Conservation (phyloP, 1,140 invertebrate genomes). For the Drosophila ananassae region DNA sequence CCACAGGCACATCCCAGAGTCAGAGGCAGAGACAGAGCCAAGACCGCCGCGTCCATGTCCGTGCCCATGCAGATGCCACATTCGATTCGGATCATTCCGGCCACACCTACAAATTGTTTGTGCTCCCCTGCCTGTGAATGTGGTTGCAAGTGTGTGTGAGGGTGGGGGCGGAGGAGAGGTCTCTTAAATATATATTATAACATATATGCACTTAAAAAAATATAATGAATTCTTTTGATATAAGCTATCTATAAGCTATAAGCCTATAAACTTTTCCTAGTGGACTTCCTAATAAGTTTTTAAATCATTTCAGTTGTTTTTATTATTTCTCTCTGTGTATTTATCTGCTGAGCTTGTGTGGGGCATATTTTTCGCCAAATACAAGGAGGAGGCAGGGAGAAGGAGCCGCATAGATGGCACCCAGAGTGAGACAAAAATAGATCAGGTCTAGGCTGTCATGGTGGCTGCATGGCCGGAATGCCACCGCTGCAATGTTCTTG, state of each 20-base stretch:
- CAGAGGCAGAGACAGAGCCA: constrained; percentile 30
- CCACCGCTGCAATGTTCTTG: constrained; percentile 58
- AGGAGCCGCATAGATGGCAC: constrained; percentile 10
- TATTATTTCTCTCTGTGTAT: constrained; percentile 9
- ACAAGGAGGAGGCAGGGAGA: constrained; percentile 4
- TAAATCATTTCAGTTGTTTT: background rate
- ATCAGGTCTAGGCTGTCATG: constrained; percentile 83
- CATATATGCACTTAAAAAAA: constrained; percentile 5
- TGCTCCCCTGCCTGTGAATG: constrained; percentile 37
- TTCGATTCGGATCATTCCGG: constrained; percentile 53
- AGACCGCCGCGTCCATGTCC: constrained; percentile 32
- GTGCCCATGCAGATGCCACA: constrained; percentile 42
- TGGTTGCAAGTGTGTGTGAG: background rate
- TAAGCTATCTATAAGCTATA: no score
- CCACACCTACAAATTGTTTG: constrained; percentile 81
- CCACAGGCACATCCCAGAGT: constrained; percentile 6
- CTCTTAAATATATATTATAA: constrained; percentile 15
- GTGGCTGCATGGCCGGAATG: constrained; percentile 77
- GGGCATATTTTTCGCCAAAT: constrained; percentile 62
- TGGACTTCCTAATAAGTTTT: background rate
- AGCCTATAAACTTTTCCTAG: background rate
- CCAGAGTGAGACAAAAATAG: constrained; percentile 69
- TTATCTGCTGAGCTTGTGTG: constrained; percentile 25
- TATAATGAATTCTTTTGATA: no score
- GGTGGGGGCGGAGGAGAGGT: constrained; percentile 13